Conservation (phyloP, 2,888 invertebrate species). For the Platycheirus rosarum region DNA sequence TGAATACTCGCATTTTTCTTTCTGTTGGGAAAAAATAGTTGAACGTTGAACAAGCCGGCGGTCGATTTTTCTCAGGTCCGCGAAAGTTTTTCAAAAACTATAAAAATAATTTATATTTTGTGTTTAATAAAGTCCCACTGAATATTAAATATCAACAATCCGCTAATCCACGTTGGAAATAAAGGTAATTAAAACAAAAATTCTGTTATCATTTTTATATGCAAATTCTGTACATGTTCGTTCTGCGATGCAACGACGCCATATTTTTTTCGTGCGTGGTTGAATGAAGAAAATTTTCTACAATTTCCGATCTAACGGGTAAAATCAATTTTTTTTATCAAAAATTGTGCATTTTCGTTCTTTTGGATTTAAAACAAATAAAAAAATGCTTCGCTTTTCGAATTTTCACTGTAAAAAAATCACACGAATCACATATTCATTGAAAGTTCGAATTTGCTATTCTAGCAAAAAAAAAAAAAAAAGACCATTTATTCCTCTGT, state of each 20-base stretch:
- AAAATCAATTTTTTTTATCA: neutral
- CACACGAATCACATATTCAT: conserved; percentile 15
- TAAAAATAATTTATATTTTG: conserved; percentile 25
- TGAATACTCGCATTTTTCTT: neutral
- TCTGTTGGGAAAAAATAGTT: conserved; percentile 36
- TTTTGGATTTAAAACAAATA: neutral
- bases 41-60: conserved; percentile 58
- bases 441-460: conserved; percentile 66
- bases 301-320: conserved; percentile 31
- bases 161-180: conserved; percentile 28
- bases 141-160: neutral
- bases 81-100: conserved; percentile 33
- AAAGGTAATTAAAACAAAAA: conserved; percentile 46
- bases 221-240: conserved; percentile 50
- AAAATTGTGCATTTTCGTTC: conserved; percentile 26
- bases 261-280: conserved; percentile 68
- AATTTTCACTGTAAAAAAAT: conserved; percentile 66
- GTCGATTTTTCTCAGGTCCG: conserved; percentile 46
- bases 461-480: conserved; percentile 37
- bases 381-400: conserved; percentile 55
- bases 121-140: conserved; percentile 2
- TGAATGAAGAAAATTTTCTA: conserved; percentile 34
- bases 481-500: conserved; percentile 46
- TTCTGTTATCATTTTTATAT: neutral
- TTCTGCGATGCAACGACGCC: conserved; percentile 59